Evolutionary conservation across 2,888 invertebrate species (phyloP).

Genomic region (Ophonus ardosiacus): DNA sequence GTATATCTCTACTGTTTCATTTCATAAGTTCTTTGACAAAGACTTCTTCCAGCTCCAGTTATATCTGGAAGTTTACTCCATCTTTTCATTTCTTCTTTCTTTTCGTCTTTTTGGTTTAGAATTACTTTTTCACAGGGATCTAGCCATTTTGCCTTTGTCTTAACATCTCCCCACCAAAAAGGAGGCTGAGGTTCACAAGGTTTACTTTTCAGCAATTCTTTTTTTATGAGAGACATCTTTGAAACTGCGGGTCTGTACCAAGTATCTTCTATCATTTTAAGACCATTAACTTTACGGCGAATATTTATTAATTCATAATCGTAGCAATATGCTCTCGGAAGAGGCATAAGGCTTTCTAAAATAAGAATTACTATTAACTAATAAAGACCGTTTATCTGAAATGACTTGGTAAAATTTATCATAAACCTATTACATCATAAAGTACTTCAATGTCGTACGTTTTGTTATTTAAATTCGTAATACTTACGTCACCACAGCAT

Average conservation of each 20-base stretch:
- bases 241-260: slow-evolving; percentile 64
- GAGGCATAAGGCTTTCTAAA: slow-evolving; percentile 76
- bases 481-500: slow-evolving; percentile 71
- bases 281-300: slow-evolving; percentile 70
- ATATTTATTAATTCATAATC: slow-evolving; percentile 71
- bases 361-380: neutral
- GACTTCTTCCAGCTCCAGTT: slow-evolving; percentile 71
- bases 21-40: slow-evolving; percentile 71
- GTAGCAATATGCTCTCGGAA: slow-evolving; percentile 76
- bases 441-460: neutral
- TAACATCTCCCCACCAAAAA: slow-evolving; percentile 71
- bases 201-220: slow-evolving; percentile 66
- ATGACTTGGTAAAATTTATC: slow-evolving; percentile 23
- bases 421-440: slow-evolving; percentile 12
- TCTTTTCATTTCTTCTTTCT: slow-evolving; percentile 68
- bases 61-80: slow-evolving; percentile 77
- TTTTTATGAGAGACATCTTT: slow-evolving; percentile 66
- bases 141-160: neutral
- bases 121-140: neutral
- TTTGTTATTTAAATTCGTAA: slow-evolving; percentile 29
- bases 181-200: slow-evolving; percentile 70
- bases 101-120: slow-evolving; percentile 20
- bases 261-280: slow-evolving; percentile 68
- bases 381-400: neutral
- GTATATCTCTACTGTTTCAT: slow-evolving; percentile 70